Conservation (phyloP, 2,113 vertebrate species). For the Naja naja region DNA sequence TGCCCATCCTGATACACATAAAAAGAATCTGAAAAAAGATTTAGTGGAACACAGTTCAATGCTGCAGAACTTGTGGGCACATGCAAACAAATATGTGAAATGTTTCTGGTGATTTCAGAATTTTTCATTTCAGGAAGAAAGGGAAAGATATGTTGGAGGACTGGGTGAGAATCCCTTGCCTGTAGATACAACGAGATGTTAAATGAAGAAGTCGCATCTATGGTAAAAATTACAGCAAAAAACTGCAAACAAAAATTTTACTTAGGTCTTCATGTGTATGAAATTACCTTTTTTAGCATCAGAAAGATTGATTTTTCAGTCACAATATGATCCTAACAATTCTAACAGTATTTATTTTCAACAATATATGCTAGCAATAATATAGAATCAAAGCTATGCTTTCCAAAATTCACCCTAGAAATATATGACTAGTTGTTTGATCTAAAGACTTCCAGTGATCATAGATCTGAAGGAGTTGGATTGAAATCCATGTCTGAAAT, state of each 20-base stretch:
- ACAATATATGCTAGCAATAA: background rate
- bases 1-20: background rate
- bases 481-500: background rate
- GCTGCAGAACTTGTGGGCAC: background rate
- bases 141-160: background rate
- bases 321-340: background rate
- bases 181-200: background rate
- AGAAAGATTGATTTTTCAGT: background rate
- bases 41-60: background rate
- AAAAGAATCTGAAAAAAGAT: background rate
- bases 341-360: background rate
- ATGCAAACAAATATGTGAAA: background rate
- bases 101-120: background rate
- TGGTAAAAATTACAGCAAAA: background rate
- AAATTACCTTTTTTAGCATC: background rate
- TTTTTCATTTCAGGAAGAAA: background rate
- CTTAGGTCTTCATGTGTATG: background rate
- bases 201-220: background rate
- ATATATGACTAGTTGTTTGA: background rate
- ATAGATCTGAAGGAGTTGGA: background rate
- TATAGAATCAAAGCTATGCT: background rate
- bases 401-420: background rate
- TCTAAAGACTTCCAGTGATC: background rate
- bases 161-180: background rate
- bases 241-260: background rate